Evolutionary conservation across 2,113 vertebrate species (phyloP), one percentile per base, ranked within the genome.

Genomic region (Hippocampus zosterae): DNA sequence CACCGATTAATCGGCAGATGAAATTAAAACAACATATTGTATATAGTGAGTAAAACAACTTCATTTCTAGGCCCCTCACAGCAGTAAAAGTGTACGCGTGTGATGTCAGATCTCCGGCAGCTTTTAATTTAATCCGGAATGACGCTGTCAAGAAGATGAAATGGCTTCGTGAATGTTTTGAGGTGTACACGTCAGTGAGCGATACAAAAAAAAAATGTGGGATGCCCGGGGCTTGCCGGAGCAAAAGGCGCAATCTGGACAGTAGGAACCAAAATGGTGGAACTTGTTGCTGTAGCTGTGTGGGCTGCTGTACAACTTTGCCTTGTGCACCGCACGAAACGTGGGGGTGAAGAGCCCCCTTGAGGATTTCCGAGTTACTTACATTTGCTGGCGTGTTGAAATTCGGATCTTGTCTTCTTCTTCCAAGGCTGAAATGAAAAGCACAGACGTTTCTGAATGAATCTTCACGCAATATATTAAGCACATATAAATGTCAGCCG

Each of bases 321-420:
- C 55, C 40, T 68, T 50, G 63, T 48, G 53, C 27, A 33, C 71
- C 21, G 70, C 69, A 56, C 76, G 23, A 84, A 90, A 84, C 66
- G 71, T 33, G 62, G 82, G 73, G 76, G 69, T 70, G 65, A 89
- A 82, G 89, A 84, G 89, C 87, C 87, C 86, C 87, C 89, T 88
- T 73, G 81, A 87, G 89, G 89, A 86, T 75, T 21, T 59, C 21
- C 25, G 72, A 62, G 52, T 71, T 2, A 90, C 59, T 69, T 53
- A 72, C 53, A 78, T 52, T 37, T 42, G n/a, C 70, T n/a, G 18
- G 77, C 61, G n/a, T 18, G n/a, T 15, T 42, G 2, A 21, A 6
- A 9, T 42, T 63, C 55, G 10, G 40, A 42, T 42, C 19, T 2
- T 3, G 5, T 15, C 11, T 64, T 42, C 11, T 64, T 42, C 23